Base-by-base conservation (phyloP, 1,140 invertebrate species). In the Ips nitidus region DNA sequence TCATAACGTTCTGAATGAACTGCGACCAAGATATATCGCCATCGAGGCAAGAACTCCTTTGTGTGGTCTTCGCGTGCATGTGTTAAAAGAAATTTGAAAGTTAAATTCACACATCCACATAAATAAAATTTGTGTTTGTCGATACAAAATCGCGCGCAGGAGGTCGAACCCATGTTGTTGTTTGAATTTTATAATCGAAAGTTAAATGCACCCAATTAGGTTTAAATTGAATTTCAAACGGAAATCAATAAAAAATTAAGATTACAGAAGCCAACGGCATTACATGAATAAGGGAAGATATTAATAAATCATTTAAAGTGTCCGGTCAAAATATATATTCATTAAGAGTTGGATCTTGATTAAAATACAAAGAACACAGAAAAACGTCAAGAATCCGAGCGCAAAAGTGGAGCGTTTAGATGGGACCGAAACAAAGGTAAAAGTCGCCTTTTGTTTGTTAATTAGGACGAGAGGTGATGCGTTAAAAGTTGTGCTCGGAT, bases 361-460 rank as follows among this genome's bases (percentile, higher is more conserved):
- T 64, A 64, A 64, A 64, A 64, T 53, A 64, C 47, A 64, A 64
- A 64, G 61, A 64, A 64, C 38, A 52, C 42, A 64, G 41, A 64
- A 64, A 64, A 47, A 40, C 4, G 3, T 40, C 38, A 53, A 53
- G 52, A 64, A 52, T 53, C 41, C 50, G 45, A 43, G 22, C 22
- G 22, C 22, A 22, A 64, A 52, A 52, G 39, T 53, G 50, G 42
- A n/a, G 50, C 61, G 52, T 64, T 22, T 52, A 53, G 61, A 52
- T 64, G 61, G 61, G 41, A 64, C 61, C 41, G 61, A 64, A 64
- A 52, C 61, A 64, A 64, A 22, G 22, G 22, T 22, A 22, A 64
- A 52, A 66, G 47, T 41, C 41, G 58, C 38, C 64, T 59, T 66
- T 66, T 66, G 64, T 66, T 66, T 66, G 64, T 66, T 66, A 66